These are phyloP conservation scores for Trichechus manatus DNA, from an alignment of 2,113 vertebrate genomes.

Conservation along the genomic window DNA sequence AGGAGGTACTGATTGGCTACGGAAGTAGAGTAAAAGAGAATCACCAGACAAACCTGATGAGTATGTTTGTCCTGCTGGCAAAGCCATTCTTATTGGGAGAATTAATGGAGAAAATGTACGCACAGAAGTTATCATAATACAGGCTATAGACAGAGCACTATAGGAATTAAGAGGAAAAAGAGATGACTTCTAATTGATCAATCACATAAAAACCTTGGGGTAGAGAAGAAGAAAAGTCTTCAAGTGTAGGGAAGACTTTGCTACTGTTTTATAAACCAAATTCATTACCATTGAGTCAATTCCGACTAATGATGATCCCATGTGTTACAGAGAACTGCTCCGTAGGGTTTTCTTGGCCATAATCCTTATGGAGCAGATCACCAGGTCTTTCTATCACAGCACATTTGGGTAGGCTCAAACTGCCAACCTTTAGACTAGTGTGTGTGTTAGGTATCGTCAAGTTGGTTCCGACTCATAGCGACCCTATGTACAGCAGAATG, in stretches of 20 bases:
- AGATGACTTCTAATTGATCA: constrained; percentile 27
- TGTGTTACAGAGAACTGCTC: neutral
- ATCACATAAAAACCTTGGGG: neutral
- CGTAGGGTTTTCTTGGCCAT: neutral
- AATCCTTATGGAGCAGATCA: neutral
- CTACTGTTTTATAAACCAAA: neutral
- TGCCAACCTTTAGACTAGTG: neutral
- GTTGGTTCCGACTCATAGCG: no score
- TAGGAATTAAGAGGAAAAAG: neutral
- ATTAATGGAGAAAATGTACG: neutral
- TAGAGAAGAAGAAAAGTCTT: neutral
- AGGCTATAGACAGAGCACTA: neutral
- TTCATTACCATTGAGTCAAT: neutral
- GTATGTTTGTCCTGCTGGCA: neutral
- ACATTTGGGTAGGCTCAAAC: neutral
- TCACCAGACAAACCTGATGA: neutral
- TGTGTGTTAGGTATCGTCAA: no score
- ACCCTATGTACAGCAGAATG: no score
- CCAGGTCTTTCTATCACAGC: neutral
- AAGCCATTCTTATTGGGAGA: neutral
- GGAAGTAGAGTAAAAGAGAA: neutral
- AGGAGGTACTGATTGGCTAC: neutral
- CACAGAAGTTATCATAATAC: neutral
- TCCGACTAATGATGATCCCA: neutral
- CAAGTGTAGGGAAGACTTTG: neutral